A percentile compares a stretch with the other conserved stretches of the same genome.
phyloP scores from a whole-genome alignment of 2,113 vertebrate species.

The Engraulis encrasicolus region DNA sequence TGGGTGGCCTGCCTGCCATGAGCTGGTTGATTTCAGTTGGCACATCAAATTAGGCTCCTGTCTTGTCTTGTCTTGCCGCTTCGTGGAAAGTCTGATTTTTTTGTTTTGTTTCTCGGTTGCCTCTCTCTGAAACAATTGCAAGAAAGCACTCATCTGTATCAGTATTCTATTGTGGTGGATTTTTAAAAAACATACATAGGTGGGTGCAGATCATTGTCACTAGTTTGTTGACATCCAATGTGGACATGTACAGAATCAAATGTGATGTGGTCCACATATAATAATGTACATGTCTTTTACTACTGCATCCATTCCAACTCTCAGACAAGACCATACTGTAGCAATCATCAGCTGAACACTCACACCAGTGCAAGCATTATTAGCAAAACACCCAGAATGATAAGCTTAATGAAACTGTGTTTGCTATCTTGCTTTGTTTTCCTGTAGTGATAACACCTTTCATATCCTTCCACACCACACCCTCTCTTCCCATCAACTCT shows the following conservation, averaged over 20 bases:
- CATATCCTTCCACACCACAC: background rate
- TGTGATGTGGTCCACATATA: background rate
- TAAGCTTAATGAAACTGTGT: background rate
- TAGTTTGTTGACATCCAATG: background rate
- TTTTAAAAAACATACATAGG: background rate
- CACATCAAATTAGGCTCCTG: constrained; percentile 61
- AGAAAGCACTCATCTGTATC: background rate
- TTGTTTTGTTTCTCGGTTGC: too few species aligned
- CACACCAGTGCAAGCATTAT: background rate
- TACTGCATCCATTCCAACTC: background rate
- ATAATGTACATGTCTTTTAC: background rate
- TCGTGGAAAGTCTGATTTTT: constrained; percentile 54
- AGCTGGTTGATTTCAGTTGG: constrained; percentile 64
- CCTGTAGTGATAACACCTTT: background rate
- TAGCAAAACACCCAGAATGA: background rate
- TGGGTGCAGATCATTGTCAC: background rate
- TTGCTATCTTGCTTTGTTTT: background rate
- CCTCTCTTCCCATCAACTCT: background rate
- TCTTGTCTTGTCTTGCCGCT: constrained; percentile 54
- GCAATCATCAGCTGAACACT: background rate
- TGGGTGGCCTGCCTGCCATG: constrained; percentile 62
- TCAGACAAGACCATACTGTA: background rate
- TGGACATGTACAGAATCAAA: background rate
- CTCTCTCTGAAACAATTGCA: constrained; percentile 56
- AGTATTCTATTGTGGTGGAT: background rate